These are phyloP conservation scores for Grammomys surdaster DNA, from an alignment of 2,113 vertebrate genomes.

Conservation along the genomic window DNA sequence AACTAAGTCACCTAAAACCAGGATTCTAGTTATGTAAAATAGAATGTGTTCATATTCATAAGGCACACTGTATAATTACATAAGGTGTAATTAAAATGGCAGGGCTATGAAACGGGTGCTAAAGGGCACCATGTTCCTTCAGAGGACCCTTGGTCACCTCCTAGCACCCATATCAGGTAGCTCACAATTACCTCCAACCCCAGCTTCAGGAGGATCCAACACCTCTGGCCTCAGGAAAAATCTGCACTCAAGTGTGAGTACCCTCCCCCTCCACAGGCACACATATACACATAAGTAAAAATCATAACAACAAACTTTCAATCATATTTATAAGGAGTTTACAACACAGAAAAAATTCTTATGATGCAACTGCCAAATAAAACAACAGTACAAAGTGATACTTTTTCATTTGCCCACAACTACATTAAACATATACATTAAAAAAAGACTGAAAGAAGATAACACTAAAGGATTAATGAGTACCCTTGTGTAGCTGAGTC, in stretches of 20 bases:
- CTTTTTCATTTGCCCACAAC: background rate
- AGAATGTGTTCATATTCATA: background rate
- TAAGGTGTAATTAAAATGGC: background rate
- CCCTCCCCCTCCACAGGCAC: background rate
- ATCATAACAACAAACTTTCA: background rate
- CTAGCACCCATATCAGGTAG: background rate
- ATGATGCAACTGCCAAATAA: background rate
- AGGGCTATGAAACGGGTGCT: background rate
- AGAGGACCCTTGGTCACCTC: background rate
- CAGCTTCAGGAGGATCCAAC: background rate
- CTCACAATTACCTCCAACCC: background rate
- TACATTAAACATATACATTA: background rate
- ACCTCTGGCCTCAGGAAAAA: background rate
- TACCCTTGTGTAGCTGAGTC: background rate
- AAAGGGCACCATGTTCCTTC: background rate
- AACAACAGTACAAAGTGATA: background rate
- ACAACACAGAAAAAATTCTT: slow-evolving; percentile 3
- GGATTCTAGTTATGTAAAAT: background rate
- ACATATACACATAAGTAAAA: background rate
- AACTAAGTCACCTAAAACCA: background rate
- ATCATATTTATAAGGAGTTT: background rate
- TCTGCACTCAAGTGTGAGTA: background rate
- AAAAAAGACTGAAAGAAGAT: slow-evolving; percentile 11
- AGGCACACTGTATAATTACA: background rate
- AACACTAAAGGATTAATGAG: background rate